Evolutionary conservation across 2,113 vertebrate species (phyloP), one percentile per base, ranked within the genome.

Genomic region (Callipepla squamata): DNA sequence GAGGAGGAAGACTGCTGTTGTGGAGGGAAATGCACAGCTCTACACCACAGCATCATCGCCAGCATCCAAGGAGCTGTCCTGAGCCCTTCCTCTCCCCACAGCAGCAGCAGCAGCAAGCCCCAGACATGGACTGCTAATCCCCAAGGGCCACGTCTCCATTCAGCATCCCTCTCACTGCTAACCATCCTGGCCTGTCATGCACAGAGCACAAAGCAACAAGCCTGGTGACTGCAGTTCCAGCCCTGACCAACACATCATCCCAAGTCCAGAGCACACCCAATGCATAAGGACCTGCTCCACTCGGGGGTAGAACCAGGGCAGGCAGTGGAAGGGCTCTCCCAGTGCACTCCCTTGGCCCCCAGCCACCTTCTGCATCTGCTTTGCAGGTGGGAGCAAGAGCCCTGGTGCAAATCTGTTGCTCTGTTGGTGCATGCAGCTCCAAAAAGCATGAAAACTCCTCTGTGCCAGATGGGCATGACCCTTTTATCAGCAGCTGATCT

Each of bases 61-160:
- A 36, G 25, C 66, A 87, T 2, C 44, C 55, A 14, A 8, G 21
- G 70, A 25, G 23, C n/a, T 23, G n/a, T 16, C 22, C 61, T 2
- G 44, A 68, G 58, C 50, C 21, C 25, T 44, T 7, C 45, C 40
- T 48, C 67, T 9, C 28, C 3, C 0, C 26, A 26, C 16, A 51
- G 11, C 4, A 1, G 12, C 21, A 6, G 38, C 80, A 45, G 7
- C 66, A 51, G 44, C 38, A 13, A 40, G n/a, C 28, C 50, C 59
- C n/a, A 6, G 16, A 34, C 1, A 1, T 18, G 45, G 61, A 48
- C 34, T 2, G 0, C 67, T 26, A 42, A 5, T 8, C 26, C n/a
- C 28, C 6, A 34, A 34, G 0, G 0, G 28, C 44, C 30, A 30
- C 5, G 15, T 8, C 6, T 1, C 55, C 9, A 6, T 1, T 3